These are phyloP conservation scores for Oophaga pumilio DNA, from an alignment of 2,113 vertebrate genomes.

Conservation along the genomic window DNA sequence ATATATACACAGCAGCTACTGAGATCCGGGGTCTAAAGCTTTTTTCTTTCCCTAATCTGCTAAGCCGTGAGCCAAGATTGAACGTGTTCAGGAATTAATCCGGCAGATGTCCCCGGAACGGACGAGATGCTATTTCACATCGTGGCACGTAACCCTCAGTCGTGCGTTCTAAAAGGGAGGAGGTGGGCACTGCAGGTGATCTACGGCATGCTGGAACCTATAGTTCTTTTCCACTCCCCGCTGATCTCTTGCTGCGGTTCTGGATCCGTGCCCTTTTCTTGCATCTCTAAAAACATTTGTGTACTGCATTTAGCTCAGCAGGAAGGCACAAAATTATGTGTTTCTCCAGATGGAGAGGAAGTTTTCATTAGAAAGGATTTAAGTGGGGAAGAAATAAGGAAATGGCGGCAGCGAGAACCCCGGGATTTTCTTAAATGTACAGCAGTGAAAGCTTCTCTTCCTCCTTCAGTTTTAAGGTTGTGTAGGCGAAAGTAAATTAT, in stretches of 20 bases:
- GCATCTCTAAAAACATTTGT: neutral
- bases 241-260: neutral
- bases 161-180: neutral
- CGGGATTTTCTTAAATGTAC: constrained; percentile 7
- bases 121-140: neutral
- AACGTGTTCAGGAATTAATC: neutral
- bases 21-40: neutral
- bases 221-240: neutral
- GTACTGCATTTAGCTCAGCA: constrained; percentile 13
- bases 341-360: constrained; percentile 29
- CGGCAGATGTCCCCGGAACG: neutral
- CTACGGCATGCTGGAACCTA: neutral
- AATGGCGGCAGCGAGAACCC: neutral
- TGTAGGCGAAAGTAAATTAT: constrained; percentile 40
- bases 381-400: constrained; percentile 10
- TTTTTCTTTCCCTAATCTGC: neutral
- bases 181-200: neutral
- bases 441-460: constrained; percentile 21
- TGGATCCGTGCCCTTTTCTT: neutral
- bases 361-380: constrained; percentile 8
- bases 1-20: neutral
- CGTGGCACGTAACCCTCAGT: neutral
- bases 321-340: neutral
- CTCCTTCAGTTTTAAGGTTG: neutral
- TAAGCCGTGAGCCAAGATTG: neutral